These are phyloP conservation scores for Malacoraja senta DNA, from an alignment of 2,797 vertebrate genomes.

Conservation along the genomic window DNA sequence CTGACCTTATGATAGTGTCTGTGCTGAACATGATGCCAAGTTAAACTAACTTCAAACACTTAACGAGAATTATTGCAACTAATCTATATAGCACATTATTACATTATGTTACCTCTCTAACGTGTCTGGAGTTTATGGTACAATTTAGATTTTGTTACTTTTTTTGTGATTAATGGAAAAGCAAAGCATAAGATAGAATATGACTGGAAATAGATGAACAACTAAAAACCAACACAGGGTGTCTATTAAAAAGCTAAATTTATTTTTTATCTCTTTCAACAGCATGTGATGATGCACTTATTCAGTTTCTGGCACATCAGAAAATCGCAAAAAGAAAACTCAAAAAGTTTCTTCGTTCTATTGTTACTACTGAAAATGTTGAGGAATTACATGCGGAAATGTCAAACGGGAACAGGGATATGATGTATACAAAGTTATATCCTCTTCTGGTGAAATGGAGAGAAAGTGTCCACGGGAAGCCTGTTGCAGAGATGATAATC, in stretches of 20 bases:
- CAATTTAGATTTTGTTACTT: neutral
- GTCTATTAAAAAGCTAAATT: neutral
- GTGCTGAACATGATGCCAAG: too few relatives aligned
- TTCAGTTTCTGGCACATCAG: conserved; percentile 50
- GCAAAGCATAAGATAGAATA: neutral
- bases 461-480: neutral
- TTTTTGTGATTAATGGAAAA: neutral
- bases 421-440: neutral
- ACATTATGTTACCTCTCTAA: neutral
- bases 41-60: too few relatives aligned
- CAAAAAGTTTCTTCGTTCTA: conserved; percentile 46
- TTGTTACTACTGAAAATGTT: conserved; percentile 23
- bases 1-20: too few relatives aligned
- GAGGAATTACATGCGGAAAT: neutral
- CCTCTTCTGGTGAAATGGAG: neutral
- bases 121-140: neutral
- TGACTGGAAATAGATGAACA: neutral
- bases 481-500: neutral
- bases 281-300: conserved; percentile 45
- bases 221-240: neutral
- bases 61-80: neutral
- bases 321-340: conserved; percentile 39
- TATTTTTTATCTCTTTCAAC: neutral
- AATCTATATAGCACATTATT: neutral
- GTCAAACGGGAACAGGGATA: neutral